Evolutionary conservation across 2,113 vertebrate species (phyloP), one percentile per base, ranked within the genome.

Genomic region (Synodontis membranacea): DNA sequence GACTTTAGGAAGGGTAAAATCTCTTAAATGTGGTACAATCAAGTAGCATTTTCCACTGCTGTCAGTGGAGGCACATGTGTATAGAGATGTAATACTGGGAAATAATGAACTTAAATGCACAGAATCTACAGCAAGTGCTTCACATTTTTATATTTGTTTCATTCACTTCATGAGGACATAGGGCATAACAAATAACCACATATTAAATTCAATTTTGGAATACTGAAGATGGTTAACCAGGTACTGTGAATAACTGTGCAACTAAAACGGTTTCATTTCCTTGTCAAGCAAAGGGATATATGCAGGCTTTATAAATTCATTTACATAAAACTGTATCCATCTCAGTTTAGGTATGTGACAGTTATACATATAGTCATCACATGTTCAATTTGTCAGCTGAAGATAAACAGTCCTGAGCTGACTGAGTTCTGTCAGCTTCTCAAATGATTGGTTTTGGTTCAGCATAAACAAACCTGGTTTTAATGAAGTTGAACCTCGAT

Each of bases 401-500:
- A 82, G 78, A 58, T 70, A 84, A 80, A 76, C 58, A 84, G 54
- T 85, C 44, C 44, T 37, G 7, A 44, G 37, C 39, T 76, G 50
- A 72, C n/a, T 62, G 34, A 76, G n/a, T 60, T 74, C 39, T 84
- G 46, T 44, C 39, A 23, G 85, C 82, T 70, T 56, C 79, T 85
- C 46, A 42, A 80, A 46, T 81, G 54, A 54, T 64, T 82, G 68
- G n/a, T 70, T 86, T 75, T 84, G 44, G 39, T 87, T 85, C 58
- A 88, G 82, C 48, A 75, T 93, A 94, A 92, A 94, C 91, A 92
- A 91, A 85, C 68, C 68, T 54, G 68, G 80, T 87, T 89, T 92
- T 93, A 94, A 91, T 93, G 84, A 79, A 90, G 91, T 81, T 93
- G 91, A 94, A 94, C 92, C 94, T 91, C 80, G 90, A 91, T 87